These are phyloP conservation scores for Schizotus pectinicornis DNA, from an alignment of 2,888 invertebrate species.

Conservation along the genomic window DNA sequence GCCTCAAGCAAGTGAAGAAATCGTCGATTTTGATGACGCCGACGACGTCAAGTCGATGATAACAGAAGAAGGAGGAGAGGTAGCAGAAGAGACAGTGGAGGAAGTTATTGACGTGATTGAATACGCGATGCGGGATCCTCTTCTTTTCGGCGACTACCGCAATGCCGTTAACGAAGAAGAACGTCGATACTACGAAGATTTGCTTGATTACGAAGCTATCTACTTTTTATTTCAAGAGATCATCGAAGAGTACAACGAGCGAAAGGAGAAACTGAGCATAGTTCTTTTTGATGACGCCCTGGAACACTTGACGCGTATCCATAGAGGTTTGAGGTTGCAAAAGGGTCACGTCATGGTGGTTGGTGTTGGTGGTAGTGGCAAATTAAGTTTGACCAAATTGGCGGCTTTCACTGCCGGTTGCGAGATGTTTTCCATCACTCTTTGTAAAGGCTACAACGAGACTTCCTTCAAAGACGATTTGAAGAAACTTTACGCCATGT, in stretches of 20 bases:
- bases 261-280: slow-evolving; percentile 73
- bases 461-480: slow-evolving; percentile 84
- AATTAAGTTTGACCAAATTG: slow-evolving; percentile 79
- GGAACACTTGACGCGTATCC: slow-evolving; percentile 87
- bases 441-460: slow-evolving; percentile 88
- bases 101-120: slow-evolving; percentile 62
- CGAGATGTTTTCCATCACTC: slow-evolving; percentile 80
- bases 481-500: slow-evolving; percentile 75
- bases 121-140: slow-evolving; percentile 79
- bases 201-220: slow-evolving; percentile 89
- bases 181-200: slow-evolving; percentile 83
- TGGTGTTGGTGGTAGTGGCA: slow-evolving; percentile 90
- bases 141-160: slow-evolving; percentile 87
- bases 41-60: slow-evolving; percentile 5
- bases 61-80: slow-evolving; percentile 38
- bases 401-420: slow-evolving; percentile 86
- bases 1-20: slow-evolving; percentile 37
- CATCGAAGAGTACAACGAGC: slow-evolving; percentile 84
- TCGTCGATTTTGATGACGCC: slow-evolving; percentile 27
- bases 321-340: slow-evolving; percentile 83
- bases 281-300: slow-evolving; percentile 92
- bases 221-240: slow-evolving; percentile 89
- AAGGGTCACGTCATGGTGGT: slow-evolving; percentile 84
- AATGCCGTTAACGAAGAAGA: slow-evolving; percentile 84
- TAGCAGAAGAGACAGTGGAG: slow-evolving; percentile 50